Percentiles rank a stretch among this genome's conserved stretches.
These are phyloP conservation scores for Monochamus alternatus DNA, from an alignment of 2,888 invertebrate species.

Conservation along the genomic window DNA sequence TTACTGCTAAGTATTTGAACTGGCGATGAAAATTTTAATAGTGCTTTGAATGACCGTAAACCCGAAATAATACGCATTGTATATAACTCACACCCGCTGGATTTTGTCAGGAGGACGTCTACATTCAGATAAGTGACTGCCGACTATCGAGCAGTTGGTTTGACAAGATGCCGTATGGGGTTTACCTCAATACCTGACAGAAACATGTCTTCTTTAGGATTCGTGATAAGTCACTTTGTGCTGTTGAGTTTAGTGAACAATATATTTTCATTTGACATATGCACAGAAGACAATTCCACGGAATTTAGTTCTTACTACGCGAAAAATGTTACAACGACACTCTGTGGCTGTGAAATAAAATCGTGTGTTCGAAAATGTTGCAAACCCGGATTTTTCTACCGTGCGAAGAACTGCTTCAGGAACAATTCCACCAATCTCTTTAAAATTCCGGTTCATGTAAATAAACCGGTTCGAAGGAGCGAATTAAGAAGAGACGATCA, in stretches of 20 bases:
- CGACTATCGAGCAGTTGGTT: not conserved
- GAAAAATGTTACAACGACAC: not conserved
- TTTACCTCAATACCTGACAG: not conserved
- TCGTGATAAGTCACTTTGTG: not conserved
- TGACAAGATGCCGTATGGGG: not conserved
- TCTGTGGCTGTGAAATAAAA: constrained; percentile 25
- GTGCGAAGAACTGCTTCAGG: constrained; percentile 31
- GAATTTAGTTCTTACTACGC: constrained; percentile 1
- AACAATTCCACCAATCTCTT: constrained; percentile 27
- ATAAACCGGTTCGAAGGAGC: constrained; percentile 30
- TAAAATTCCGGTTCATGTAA: constrained; percentile 44
- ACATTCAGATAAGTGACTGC: not conserved
- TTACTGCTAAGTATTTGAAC: too few species aligned
- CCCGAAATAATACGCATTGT: too few species aligned
- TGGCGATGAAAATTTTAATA: too few species aligned
- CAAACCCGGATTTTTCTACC: constrained; percentile 43
- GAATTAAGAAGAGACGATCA: constrained; percentile 25
- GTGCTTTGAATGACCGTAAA: too few species aligned
- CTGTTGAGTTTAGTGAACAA: constrained; percentile 9
- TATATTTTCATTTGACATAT: constrained; percentile 10
- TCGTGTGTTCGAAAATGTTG: constrained; percentile 51
- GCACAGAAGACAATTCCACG: constrained; percentile 12
- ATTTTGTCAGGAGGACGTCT: too few species aligned
- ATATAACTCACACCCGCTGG: too few species aligned
- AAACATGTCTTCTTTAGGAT: not conserved